These are phyloP conservation scores for Trichopria drosophilae DNA, from an alignment of 2,888 invertebrate species.

Conservation along the genomic window DNA sequence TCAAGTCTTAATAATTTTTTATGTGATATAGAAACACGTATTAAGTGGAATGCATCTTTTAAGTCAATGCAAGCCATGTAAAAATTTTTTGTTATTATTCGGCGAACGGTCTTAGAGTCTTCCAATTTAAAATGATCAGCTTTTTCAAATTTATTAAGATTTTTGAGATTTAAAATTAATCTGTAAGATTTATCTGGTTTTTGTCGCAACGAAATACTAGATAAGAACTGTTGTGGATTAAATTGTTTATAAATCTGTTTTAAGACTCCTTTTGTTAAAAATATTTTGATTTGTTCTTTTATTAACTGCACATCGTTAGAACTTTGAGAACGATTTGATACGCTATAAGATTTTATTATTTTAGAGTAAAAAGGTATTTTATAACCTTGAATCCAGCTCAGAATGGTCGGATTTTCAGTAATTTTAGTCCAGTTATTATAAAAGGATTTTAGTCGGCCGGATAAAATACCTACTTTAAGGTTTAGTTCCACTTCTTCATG, in stretches of 20 bases:
- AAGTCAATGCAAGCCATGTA: slow-evolving; percentile 26
- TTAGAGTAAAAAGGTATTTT: slow-evolving; percentile 26
- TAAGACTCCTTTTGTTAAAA: slow-evolving; percentile 17
- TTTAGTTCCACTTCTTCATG: too few species aligned
- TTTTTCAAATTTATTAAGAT: slow-evolving; percentile 21
- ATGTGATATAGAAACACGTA: slow-evolving; percentile 10
- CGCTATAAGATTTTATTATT: too few species aligned
- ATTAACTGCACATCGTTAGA: too few species aligned
- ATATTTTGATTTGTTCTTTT: slow-evolving; percentile 6
- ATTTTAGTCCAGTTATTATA: slow-evolving; percentile 1
- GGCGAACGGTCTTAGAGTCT: slow-evolving; percentile 17
- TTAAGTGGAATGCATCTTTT: slow-evolving; percentile 25
- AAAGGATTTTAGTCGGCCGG: slow-evolving; percentile 4
- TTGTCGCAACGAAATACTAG: slow-evolving; percentile 16
- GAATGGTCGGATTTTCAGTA: slow-evolving; percentile 8
- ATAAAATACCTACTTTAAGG: slow-evolving; percentile 8
- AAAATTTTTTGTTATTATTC: slow-evolving; percentile 4
- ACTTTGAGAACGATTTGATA: neutral
- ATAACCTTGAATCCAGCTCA: slow-evolving; percentile 22
- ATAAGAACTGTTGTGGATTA: slow-evolving; percentile 23
- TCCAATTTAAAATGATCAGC: slow-evolving; percentile 28
- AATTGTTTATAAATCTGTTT: slow-evolving; percentile 4
- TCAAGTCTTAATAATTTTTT: slow-evolving; percentile 27
- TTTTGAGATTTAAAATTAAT: slow-evolving; percentile 26
- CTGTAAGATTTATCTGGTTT: slow-evolving; percentile 23